A percentile compares a stretch with the other conserved stretches of the same genome.
These are phyloP conservation scores for Nomada goodeniana DNA, from an alignment of 2,888 invertebrate species.

Conservation along the genomic window DNA sequence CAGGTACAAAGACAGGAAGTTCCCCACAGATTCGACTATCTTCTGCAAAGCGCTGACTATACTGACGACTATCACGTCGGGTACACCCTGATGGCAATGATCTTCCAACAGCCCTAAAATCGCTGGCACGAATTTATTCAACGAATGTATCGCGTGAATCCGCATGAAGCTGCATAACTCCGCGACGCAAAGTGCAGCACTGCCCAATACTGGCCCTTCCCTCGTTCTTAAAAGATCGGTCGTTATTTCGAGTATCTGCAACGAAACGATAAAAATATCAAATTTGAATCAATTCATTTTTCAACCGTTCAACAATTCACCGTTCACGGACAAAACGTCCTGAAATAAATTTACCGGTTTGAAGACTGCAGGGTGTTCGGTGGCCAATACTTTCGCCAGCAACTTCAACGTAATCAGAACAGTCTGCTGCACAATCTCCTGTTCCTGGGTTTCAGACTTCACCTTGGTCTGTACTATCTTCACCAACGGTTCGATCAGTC, in stretches of 20 bases:
- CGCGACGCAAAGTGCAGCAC: conserved; percentile 90
- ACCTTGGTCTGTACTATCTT: conserved; percentile 86
- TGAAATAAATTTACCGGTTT: conserved; percentile 84
- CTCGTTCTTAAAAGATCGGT: conserved; percentile 87
- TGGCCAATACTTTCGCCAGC: conserved; percentile 90
- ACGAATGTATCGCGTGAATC: conserved; percentile 89
- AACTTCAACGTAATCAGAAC: conserved; percentile 93
- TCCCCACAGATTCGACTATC: conserved; percentile 91
- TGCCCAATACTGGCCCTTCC: conserved; percentile 89
- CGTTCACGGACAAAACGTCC: not conserved
- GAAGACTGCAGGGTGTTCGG: conserved; percentile 89
- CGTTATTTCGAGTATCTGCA: conserved; percentile 88
- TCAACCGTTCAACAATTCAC: too few relatives aligned
- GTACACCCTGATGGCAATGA: conserved; percentile 87
- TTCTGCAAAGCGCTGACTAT: conserved; percentile 92
- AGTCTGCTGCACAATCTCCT: conserved; percentile 91
- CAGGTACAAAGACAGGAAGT: conserved; percentile 94
- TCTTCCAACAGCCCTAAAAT: conserved; percentile 88
- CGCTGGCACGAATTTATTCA: conserved; percentile 93
- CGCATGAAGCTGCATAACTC: conserved; percentile 91
- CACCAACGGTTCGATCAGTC: conserved; percentile 87
- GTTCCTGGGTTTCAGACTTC: conserved; percentile 86
- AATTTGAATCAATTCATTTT: too few relatives aligned
- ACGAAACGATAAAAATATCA: not conserved
- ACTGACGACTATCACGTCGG: conserved; percentile 89